These are phyloP conservation scores for Gymnocheta viridis DNA, from an alignment of 2,888 invertebrate genomes.

Conservation along the genomic window DNA sequence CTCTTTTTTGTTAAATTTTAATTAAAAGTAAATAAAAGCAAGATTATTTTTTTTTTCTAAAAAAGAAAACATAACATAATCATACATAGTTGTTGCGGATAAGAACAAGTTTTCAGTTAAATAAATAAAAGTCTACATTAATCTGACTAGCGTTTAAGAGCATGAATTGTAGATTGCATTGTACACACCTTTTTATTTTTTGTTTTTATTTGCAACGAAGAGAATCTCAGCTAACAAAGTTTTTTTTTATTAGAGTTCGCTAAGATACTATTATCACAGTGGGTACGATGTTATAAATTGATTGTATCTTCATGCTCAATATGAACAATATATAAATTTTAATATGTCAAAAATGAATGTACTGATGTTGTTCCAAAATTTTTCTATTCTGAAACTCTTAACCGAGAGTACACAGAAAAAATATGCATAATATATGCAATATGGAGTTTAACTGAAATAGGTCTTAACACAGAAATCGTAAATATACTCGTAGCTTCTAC, in stretches of 20 bases:
- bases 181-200: slow-evolving; percentile 3
- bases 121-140: slow-evolving; percentile 12
- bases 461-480: too few species aligned
- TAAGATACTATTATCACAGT: not conserved
- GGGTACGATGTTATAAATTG: not conserved
- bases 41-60: slow-evolving; percentile 25
- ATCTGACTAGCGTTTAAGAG: slow-evolving; percentile 35
- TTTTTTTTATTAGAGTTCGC: not conserved
- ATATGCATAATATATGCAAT: too few species aligned
- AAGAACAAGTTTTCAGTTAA: slow-evolving; percentile 51
- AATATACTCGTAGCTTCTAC: too few species aligned
- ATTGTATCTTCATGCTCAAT: not conserved
- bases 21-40: slow-evolving; percentile 32
- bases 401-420: too few species aligned
- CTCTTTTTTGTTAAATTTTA: slow-evolving; percentile 1
- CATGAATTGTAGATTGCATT: slow-evolving; percentile 14
- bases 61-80: not conserved
- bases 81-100: slow-evolving; percentile 13
- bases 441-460: too few species aligned
- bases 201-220: not conserved
- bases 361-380: too few species aligned
- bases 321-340: too few species aligned
- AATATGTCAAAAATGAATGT: too few species aligned
- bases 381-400: too few species aligned
- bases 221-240: not conserved